phyloP scores from a whole-genome alignment of 2,113 vertebrate genomes.

The Clarias macrocephalus region DNA sequence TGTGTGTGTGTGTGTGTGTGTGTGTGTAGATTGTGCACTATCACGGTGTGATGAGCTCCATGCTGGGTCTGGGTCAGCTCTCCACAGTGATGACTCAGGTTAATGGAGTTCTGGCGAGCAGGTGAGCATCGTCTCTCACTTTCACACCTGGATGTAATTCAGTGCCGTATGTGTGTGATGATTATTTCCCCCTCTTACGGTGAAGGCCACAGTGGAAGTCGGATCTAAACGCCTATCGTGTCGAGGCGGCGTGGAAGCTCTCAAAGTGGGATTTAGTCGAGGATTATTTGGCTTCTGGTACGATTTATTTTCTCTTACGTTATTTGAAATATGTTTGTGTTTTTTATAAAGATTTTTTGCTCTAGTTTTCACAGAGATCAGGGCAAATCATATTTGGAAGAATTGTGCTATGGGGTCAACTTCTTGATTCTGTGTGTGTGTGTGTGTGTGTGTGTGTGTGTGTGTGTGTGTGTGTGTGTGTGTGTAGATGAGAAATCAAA shows the following conservation, averaged over 20 bases:
- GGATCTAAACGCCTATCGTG: constrained; percentile 92
- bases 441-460: neutral
- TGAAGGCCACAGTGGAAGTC: constrained; percentile 90
- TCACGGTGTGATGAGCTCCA: constrained; percentile 94
- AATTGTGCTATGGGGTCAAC: neutral
- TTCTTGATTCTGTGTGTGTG: neutral
- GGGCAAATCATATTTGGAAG: neutral
- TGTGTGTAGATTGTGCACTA: constrained; percentile 87
- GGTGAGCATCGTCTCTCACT: constrained; percentile 66
- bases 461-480: constrained; percentile 3
- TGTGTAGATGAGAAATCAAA: constrained; percentile 83
- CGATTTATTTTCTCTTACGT: constrained; percentile 9
- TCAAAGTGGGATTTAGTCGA: constrained; percentile 92
- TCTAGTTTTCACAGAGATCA: neutral
- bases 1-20: neutral
- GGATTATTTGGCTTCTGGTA: constrained; percentile 90
- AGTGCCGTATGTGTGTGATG: no score
- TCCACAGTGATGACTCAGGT: constrained; percentile 96
- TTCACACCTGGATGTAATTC: neutral
- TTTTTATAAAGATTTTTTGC: neutral
- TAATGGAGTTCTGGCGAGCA: constrained; percentile 92
- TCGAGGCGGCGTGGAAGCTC: constrained; percentile 97
- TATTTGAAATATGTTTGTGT: neutral
- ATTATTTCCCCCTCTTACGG: neutral
- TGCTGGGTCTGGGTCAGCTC: constrained; percentile 94